phyloP scores from a whole-genome alignment of 2,113 vertebrate species.

The Gorsachius goisagi region DNA sequence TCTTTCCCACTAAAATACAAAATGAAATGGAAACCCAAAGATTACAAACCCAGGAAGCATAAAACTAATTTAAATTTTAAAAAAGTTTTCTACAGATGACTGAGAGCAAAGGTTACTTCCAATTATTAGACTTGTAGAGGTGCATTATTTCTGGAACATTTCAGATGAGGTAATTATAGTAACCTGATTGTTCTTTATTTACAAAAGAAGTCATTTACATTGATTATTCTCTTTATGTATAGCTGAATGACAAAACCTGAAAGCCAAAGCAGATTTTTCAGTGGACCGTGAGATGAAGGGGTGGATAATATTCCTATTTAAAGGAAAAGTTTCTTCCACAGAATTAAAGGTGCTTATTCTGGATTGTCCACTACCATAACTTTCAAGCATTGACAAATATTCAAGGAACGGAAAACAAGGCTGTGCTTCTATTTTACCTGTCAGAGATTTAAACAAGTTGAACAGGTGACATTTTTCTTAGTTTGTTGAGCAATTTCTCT shows the following conservation, averaged over 20 bases:
- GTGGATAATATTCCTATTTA: neutral
- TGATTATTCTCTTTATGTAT: neutral
- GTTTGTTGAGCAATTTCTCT: neutral
- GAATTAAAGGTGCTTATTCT: neutral
- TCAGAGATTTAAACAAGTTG: neutral
- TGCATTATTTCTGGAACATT: neutral
- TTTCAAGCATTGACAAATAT: neutral
- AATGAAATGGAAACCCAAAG: neutral
- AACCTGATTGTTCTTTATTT: neutral
- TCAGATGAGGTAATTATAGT: neutral
- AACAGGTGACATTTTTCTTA: neutral
- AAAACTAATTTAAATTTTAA: neutral
- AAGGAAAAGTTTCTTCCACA: neutral
- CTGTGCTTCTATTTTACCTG: neutral
- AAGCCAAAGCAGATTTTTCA: neutral
- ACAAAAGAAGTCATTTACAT: neutral
- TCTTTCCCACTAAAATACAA: neutral
- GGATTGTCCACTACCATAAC: neutral
- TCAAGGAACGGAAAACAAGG: neutral
- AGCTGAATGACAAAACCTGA: neutral
- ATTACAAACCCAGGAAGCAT: neutral
- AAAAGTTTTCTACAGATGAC: neutral
- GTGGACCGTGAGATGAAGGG: neutral
- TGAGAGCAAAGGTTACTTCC: neutral
- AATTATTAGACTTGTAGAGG: neutral